Percentiles rank a stretch among this genome's conserved stretches.
phyloP scores from a whole-genome alignment of 2,797 vertebrate genomes.

The Onychomys torridus region DNA sequence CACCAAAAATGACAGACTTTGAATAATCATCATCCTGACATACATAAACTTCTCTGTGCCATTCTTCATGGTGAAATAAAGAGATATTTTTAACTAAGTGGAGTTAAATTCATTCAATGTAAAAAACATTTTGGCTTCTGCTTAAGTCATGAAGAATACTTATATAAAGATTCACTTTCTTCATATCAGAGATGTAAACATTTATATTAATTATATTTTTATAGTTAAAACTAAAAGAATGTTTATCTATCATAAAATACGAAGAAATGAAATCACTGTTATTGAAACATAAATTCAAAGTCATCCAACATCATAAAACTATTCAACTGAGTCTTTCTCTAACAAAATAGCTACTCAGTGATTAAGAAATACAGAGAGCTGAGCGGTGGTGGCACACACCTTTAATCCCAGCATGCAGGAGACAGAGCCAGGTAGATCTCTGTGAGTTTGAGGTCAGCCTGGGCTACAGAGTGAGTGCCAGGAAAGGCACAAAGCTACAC shows the following conservation, averaged over 20 bases:
- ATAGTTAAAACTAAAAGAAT: slow-evolving; percentile 20
- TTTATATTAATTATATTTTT: not conserved
- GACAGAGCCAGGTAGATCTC: too few species aligned
- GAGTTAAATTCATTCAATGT: not conserved
- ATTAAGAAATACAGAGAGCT: not conserved
- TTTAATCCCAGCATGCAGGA: too few species aligned
- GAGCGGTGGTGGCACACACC: too few species aligned
- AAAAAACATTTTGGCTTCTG: not conserved
- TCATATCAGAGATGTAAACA: slow-evolving; percentile 9
- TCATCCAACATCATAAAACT: not conserved
- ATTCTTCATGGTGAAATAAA: not conserved
- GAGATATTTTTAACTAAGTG: not conserved
- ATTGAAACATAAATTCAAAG: not conserved
- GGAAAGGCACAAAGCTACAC: too few species aligned
- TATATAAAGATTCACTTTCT: not conserved
- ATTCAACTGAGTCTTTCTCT: not conserved
- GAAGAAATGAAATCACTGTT: slow-evolving; percentile 35
- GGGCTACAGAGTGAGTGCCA: too few species aligned
- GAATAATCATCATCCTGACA: not conserved
- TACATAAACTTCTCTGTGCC: not conserved
- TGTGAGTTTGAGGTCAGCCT: too few species aligned
- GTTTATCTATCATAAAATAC: not conserved
- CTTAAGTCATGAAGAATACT: not conserved
- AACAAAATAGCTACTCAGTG: not conserved
- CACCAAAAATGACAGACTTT: not conserved